A percentile compares a stretch with the other conserved stretches of the same genome.
Evolutionary conservation across 2,113 vertebrate species (phyloP).

Genomic region (Grallaria varia): DNA sequence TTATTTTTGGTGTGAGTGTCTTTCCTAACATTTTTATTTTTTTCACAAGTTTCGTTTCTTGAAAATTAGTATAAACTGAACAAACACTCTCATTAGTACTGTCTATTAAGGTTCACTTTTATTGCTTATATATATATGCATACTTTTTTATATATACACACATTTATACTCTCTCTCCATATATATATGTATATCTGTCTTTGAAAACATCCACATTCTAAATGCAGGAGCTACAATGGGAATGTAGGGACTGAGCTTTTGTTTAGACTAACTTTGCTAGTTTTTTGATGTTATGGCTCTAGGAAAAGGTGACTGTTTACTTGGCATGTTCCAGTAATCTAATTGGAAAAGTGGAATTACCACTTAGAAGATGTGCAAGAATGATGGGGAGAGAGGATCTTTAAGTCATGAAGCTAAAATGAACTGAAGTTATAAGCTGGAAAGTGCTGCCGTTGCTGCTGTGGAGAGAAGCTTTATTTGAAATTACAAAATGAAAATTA

Average conservation of each 20-base stretch:
- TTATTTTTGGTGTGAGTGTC: neutral
- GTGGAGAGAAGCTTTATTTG: conserved; percentile 67
- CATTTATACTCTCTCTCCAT: neutral
- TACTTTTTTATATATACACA: neutral
- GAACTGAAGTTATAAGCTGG: conserved; percentile 57
- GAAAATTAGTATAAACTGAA: neutral
- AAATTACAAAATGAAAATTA: conserved; percentile 77
- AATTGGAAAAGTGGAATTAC: conserved; percentile 75
- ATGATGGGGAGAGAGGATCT: conserved; percentile 49
- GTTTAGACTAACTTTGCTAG: neutral
- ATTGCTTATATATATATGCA: neutral
- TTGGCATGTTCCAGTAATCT: conserved; percentile 57
- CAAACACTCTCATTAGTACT: neutral
- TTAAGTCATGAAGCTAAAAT: conserved; percentile 63
- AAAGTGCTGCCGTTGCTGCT: conserved; percentile 45
- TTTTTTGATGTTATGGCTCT: conserved; percentile 34
- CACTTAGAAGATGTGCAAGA: conserved; percentile 65
- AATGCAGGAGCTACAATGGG: neutral
- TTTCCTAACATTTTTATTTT: neutral
- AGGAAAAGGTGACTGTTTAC: conserved; percentile 60
- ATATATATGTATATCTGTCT: neutral
- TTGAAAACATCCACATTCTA: neutral
- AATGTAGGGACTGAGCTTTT: neutral
- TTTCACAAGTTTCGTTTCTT: neutral
- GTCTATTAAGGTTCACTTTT: neutral